Evolutionary conservation across 2,888 invertebrate species (phyloP).

Genomic region (Leptinotarsa rubiginosa): DNA sequence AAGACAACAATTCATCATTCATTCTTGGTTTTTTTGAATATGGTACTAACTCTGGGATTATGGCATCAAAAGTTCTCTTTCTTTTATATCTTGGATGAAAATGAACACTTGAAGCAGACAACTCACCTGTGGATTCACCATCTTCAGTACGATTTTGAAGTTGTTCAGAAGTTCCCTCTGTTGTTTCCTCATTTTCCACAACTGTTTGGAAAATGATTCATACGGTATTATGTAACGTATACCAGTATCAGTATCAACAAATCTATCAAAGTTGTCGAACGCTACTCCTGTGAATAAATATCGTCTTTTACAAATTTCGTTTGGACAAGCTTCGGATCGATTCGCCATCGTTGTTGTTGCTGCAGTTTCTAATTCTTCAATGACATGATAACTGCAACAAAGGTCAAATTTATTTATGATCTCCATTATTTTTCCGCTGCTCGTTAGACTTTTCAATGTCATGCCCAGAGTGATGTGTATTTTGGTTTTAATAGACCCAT

Average conservation of each 20-base stretch:
- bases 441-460: constrained; percentile 53
- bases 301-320: constrained; percentile 48
- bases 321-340: constrained; percentile 48
- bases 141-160: too few relatives aligned
- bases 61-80: too few relatives aligned
- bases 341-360: constrained; percentile 44
- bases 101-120: too few relatives aligned
- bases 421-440: constrained; percentile 49
- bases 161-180: constrained; percentile 25
- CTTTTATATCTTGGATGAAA: too few relatives aligned
- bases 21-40: not conserved
- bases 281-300: constrained; percentile 53
- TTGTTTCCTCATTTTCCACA: constrained; percentile 34
- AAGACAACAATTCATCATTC: too few relatives aligned
- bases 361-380: constrained; percentile 57
- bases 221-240: constrained; percentile 53
- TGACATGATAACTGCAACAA: constrained; percentile 51
- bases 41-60: not conserved
- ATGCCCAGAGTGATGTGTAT: constrained; percentile 43
- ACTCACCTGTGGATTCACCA: too few relatives aligned
- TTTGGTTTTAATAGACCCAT: constrained; percentile 13
- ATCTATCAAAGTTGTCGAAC: constrained; percentile 48
- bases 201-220: constrained; percentile 43
- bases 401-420: constrained; percentile 57
- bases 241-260: constrained; percentile 44